Evolutionary conservation across 2,113 vertebrate genomes (phyloP).

Genomic region (Rhea pennata): DNA sequence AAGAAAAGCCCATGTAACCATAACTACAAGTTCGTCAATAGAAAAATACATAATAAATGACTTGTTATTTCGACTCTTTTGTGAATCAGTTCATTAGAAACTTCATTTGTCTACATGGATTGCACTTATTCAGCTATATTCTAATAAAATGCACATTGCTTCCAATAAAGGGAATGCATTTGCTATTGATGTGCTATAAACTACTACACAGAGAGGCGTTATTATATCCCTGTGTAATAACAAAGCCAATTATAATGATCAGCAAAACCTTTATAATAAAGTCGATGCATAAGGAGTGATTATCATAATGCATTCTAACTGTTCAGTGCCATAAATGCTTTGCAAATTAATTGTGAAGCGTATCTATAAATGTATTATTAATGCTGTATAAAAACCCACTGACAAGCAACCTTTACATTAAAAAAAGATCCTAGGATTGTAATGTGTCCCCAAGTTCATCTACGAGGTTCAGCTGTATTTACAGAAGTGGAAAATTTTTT

Average conservation of each 20-base stretch:
- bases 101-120: conserved; percentile 66
- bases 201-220: conserved; percentile 63
- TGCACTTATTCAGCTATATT: conserved; percentile 68
- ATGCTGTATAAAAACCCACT: conserved; percentile 52
- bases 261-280: conserved; percentile 58
- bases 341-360: conserved; percentile 59
- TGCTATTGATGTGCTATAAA: conserved; percentile 74
- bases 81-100: conserved; percentile 64
- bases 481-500: background rate
- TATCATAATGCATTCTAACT: conserved; percentile 68
- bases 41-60: conserved; percentile 47
- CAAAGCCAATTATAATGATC: conserved; percentile 68
- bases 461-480: conserved; percentile 18
- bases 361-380: conserved; percentile 71
- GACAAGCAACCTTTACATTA: conserved; percentile 49
- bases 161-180: conserved; percentile 69
- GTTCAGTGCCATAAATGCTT: conserved; percentile 53
- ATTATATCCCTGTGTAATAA: conserved; percentile 74
- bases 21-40: conserved; percentile 8
- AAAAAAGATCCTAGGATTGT: conserved; percentile 17
- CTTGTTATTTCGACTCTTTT: conserved; percentile 41
- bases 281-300: conserved; percentile 38
- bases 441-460: conserved; percentile 24
- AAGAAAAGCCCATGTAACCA: background rate
- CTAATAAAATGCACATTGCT: conserved; percentile 65